Conservation (phyloP, 2,797 vertebrate genomes). For the Remorina albescens region DNA sequence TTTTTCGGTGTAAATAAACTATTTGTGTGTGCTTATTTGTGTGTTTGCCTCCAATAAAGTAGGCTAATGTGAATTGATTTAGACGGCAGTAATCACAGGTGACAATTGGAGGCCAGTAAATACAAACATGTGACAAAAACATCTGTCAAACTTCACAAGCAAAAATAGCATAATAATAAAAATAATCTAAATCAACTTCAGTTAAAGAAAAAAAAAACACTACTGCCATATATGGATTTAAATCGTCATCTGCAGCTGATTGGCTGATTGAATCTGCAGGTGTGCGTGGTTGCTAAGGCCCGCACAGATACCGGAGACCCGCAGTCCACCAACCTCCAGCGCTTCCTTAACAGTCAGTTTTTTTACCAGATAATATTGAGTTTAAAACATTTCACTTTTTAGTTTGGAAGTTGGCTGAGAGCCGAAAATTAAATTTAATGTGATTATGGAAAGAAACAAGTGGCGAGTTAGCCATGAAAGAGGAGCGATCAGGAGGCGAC, state of each 20-base stretch:
- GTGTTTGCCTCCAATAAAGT: not conserved
- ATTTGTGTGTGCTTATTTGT: no score
- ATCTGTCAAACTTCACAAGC: not conserved
- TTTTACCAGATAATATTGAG: not conserved
- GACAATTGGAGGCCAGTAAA: not conserved
- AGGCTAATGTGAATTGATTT: not conserved
- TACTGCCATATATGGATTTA: not conserved
- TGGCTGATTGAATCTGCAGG: conserved; percentile 18
- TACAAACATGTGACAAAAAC: not conserved
- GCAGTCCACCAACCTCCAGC: no score
- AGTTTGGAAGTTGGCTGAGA: no score
- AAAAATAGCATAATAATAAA: no score
- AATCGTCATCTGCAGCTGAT: not conserved
- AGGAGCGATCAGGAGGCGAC: conserved; percentile 8
- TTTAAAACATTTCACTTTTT: not conserved
- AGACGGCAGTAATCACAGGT: not conserved
- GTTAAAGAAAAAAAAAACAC: not conserved
- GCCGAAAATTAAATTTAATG: not conserved
- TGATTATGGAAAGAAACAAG: conserved; percentile 50
- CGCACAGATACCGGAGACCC: not conserved
- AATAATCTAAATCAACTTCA: not conserved
- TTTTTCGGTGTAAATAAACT: no score
- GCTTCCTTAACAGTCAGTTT: fast-evolving
- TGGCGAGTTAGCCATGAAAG: not conserved
- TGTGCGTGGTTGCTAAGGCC: conserved; percentile 56